Evolutionary conservation across 1,140 invertebrate genomes (phyloP).

Genomic region (Drosophila orena): DNA sequence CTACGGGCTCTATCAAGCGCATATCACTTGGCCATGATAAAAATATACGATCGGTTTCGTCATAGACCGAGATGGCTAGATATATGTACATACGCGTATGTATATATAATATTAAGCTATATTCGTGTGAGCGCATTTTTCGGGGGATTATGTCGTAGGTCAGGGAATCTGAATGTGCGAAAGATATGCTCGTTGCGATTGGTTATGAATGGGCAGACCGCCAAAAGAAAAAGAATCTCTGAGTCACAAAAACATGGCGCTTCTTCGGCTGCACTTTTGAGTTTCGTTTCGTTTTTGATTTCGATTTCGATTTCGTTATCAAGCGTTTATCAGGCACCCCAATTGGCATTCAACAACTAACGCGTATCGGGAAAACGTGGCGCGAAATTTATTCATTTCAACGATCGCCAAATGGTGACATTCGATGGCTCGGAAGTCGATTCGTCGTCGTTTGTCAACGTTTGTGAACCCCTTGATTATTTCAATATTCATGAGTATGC

Average conservation of each 20-base stretch:
- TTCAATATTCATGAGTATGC: slow-evolving; percentile 53
- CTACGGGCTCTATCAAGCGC: slow-evolving; percentile 24
- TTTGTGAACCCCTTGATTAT: slow-evolving; percentile 29
- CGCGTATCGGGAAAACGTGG: slow-evolving; percentile 51
- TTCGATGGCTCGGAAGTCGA: slow-evolving; percentile 34
- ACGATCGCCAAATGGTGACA: slow-evolving; percentile 5
- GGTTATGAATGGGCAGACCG: slow-evolving; percentile 36
- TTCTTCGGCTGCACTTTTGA: slow-evolving; percentile 39
- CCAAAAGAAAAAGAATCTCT: slow-evolving; percentile 46
- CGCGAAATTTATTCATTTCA: slow-evolving; percentile 48
- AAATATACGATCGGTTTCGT: slow-evolving; percentile 67
- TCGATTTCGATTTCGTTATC: slow-evolving; percentile 36
- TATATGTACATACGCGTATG: slow-evolving; percentile 3
- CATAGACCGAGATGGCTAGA: slow-evolving; percentile 29
- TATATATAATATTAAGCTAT: slow-evolving; percentile 11
- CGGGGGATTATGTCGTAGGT: slow-evolving; percentile 64
- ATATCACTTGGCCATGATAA: slow-evolving; percentile 36
- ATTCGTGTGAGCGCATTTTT: slow-evolving; percentile 24
- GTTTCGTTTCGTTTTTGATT: slow-evolving; percentile 22
- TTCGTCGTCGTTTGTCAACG: slow-evolving; percentile 47
- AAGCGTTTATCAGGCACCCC: slow-evolving; percentile 21
- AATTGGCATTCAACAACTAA: slow-evolving; percentile 59
- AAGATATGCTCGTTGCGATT: slow-evolving; percentile 9
- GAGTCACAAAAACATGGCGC: slow-evolving; percentile 15
- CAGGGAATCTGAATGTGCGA: slow-evolving; percentile 44